Conservation (phyloP, 2,113 vertebrate species). For the Bubalus kerabau region DNA sequence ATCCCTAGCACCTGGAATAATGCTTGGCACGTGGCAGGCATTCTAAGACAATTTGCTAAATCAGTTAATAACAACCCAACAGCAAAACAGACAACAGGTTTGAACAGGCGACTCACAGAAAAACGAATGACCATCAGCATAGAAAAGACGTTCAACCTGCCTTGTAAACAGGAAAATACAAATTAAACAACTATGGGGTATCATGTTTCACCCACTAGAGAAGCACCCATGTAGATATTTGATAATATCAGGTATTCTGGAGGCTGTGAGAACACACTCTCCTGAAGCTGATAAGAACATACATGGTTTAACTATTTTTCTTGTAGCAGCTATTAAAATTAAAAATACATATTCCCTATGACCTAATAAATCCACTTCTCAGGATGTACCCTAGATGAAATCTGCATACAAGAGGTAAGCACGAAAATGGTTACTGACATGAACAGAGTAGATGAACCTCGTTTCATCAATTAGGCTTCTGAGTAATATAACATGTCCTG, state of each 20-base stretch:
- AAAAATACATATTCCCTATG: background rate
- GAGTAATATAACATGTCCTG: background rate
- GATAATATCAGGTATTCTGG: background rate
- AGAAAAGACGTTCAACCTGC: background rate
- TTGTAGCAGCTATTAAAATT: background rate
- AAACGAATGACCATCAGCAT: background rate
- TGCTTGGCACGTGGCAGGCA: background rate
- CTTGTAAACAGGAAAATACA: background rate
- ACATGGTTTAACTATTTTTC: background rate
- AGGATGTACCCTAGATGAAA: background rate
- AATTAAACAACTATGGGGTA: background rate
- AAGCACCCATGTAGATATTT: background rate
- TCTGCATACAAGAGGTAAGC: background rate
- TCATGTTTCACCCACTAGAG: background rate
- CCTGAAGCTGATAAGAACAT: background rate
- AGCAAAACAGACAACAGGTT: background rate
- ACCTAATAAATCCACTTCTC: background rate
- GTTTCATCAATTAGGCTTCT: background rate
- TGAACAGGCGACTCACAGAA: background rate
- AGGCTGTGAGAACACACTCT: background rate
- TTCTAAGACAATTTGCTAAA: background rate
- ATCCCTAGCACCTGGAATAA: background rate
- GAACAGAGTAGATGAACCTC: background rate
- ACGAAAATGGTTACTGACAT: background rate
- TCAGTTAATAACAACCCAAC: background rate